Base-by-base conservation (phyloP, 2,113 vertebrate genomes). In the Gobiocypris rarus region DNA sequence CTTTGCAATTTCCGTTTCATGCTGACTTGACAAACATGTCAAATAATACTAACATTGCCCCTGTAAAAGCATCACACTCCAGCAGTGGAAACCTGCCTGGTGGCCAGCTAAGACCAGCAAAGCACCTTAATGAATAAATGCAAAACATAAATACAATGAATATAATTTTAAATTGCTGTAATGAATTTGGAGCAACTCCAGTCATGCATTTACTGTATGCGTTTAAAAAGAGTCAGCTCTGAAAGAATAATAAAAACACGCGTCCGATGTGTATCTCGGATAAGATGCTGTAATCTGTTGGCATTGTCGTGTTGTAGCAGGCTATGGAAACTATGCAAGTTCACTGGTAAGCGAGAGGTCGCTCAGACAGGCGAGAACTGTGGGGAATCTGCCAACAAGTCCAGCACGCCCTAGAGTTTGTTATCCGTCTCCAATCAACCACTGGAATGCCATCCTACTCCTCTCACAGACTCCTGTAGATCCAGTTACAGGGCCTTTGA, bases 361-460 rank as follows among this genome's bases (percentile, higher is more conserved):
- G 45, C 5, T 38, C 26, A 34, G 38, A 77, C 19, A 9, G 54
- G 11, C 22, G 75, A 77, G 75, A 59, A 77, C 19, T n/a, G 19
- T 17, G 13, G 10, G 22, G 75, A 79, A 61, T 19, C 76, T 3
- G 76, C 76, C 76, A 63, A 61, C 56, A 19, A 26, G 38, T 8
- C 38, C n/a, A 61, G 28, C 76, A 79, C 76, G 45, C 56, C 54
- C 75, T 9, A 14, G 13, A 58, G 34, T 87, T 17, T 85, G 78
- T 28, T 75, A 82, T 88, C 83, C 71, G 4, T 75, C 74, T 9
- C 65, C 50, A 43, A 86, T 90, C 86, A 90, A 81, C 87, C 87
- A 59, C 81, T 85, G 89, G 88, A 91, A 90, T 80, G 90, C 87
- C 87, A 93, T 77, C 88, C 89, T 89, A 91, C 88, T 88, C 89